Conservation (phyloP, 2,113 vertebrate species). For the Ammospiza caudacuta region DNA sequence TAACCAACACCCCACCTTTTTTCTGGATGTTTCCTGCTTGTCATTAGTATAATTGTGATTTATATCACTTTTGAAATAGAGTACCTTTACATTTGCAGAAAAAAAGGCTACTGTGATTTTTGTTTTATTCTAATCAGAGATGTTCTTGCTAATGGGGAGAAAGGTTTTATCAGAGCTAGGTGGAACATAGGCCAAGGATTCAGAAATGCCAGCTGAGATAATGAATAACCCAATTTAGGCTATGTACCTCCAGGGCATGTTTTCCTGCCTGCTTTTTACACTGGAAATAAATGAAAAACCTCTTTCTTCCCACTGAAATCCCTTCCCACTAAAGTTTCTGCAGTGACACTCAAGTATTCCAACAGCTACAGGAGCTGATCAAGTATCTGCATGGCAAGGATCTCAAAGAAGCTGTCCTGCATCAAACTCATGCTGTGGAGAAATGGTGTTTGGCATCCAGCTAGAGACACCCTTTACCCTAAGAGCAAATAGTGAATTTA, state of each 20-base stretch:
- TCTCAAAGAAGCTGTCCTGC: background rate
- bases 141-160: background rate
- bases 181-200: background rate
- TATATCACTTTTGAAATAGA: background rate
- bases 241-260: background rate
- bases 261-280: background rate
- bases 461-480: background rate
- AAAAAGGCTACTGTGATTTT: background rate
- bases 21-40: background rate
- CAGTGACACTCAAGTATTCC: background rate
- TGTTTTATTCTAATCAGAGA: background rate
- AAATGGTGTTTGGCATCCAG: background rate
- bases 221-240: background rate
- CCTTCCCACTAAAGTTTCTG: background rate
- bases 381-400: background rate
- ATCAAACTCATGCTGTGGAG: background rate
- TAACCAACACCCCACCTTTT: accelerated
- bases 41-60: background rate
- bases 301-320: background rate
- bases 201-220: background rate
- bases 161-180: background rate
- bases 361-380: background rate
- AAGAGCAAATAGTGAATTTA: background rate
- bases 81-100: background rate
- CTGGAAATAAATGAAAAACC: background rate